Evolutionary conservation across 2,888 invertebrate genomes (phyloP).

Genomic region (Carabus problematicus): DNA sequence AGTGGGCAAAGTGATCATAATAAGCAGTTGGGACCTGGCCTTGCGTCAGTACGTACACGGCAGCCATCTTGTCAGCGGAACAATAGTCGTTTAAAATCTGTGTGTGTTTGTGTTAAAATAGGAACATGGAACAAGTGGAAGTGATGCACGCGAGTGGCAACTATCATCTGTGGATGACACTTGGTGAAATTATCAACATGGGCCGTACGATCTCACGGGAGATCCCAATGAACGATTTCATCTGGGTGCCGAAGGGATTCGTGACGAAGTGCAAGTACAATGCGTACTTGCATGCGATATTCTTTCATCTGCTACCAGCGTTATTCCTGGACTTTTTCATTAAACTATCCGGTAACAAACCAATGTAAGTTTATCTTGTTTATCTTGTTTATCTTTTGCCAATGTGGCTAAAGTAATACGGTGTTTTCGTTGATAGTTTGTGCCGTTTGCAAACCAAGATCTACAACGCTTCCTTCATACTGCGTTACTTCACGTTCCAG

Average conservation of each 20-base stretch:
- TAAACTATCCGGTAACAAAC: constrained; percentile 71
- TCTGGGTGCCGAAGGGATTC: constrained; percentile 72
- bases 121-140: not conserved
- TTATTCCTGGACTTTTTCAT: constrained; percentile 74
- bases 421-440: constrained; percentile 71
- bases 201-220: constrained; percentile 62
- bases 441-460: constrained; percentile 82
- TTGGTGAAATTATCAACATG: constrained; percentile 67
- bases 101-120: no score
- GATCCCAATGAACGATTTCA: constrained; percentile 72
- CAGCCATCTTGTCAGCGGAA: no score
- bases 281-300: constrained; percentile 72
- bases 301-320: constrained; percentile 82
- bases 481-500: constrained; percentile 76
- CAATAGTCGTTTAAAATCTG: no score
- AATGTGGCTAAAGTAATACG: not conserved
- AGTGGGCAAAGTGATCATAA: constrained; percentile 74
- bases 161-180: constrained; percentile 60
- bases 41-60: constrained; percentile 21
- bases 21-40: constrained; percentile 68
- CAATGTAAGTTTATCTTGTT: constrained; percentile 61
- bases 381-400: not conserved
- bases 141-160: not conserved
- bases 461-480: constrained; percentile 74
- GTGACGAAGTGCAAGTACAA: constrained; percentile 66